Conservation (phyloP, 2,113 vertebrate genomes). For the human (Homo sapiens) region DNA sequence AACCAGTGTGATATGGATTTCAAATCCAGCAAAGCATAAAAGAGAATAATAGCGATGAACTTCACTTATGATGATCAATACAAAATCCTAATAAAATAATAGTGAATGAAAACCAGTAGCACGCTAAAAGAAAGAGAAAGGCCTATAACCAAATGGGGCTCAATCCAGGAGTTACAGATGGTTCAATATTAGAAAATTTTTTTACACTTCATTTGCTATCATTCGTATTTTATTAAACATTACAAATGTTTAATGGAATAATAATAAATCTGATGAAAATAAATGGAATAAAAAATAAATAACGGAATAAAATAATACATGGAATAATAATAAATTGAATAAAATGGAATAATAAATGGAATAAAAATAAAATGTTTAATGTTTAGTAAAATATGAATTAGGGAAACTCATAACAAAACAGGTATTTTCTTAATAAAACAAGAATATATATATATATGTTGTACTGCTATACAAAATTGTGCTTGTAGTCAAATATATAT, state of each 20-base stretch:
- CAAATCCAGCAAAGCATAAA: neutral
- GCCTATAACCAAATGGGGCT: neutral
- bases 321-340: too few species aligned
- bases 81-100: neutral
- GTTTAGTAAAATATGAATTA: neutral
- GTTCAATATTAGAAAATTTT: neutral
- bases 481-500: too few species aligned
- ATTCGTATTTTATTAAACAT: neutral
- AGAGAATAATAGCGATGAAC: neutral
- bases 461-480: too few species aligned
- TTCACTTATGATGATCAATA: neutral
- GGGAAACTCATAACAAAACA: neutral
- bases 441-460: neutral
- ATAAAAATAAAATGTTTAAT: too few species aligned
- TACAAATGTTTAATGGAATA: too few species aligned
- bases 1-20: neutral
- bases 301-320: too few species aligned
- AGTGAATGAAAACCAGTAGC: neutral
- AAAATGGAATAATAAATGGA: too few species aligned
- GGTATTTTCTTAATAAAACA: neutral
- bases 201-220: neutral
- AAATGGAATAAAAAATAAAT: too few species aligned
- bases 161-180: neutral
- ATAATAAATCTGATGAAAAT: too few species aligned
- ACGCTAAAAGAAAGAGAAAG: neutral